A percentile compares a stretch with the other conserved stretches of the same genome.
Evolutionary conservation across 2,888 invertebrate species (phyloP).

Genomic region (Melitaea athalia): DNA sequence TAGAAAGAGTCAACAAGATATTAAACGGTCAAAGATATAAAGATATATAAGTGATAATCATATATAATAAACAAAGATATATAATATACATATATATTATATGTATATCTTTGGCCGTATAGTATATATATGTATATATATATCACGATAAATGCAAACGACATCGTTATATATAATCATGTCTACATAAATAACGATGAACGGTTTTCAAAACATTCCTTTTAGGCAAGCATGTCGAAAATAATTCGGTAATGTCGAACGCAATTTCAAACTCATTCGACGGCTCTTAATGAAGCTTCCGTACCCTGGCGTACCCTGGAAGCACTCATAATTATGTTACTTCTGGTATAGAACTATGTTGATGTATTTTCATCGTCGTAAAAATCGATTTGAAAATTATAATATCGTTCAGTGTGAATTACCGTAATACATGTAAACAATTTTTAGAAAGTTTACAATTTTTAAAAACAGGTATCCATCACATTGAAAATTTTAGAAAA

Average conservation of each 20-base stretch:
- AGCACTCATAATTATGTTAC: conserved; percentile 34
- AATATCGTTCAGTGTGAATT: neutral
- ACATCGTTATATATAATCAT: neutral
- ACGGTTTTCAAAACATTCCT: conserved; percentile 5
- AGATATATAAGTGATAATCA: no score
- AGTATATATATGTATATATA: no score
- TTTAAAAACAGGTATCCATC: neutral
- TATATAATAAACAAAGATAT: no score
- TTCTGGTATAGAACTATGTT: conserved; percentile 26
- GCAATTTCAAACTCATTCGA: conserved; percentile 38
- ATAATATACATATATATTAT: no score
- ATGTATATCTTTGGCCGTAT: no score
- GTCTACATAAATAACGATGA: neutral
- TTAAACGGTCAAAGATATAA: no score
- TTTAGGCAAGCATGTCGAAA: conserved; percentile 22
- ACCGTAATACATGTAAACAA: neutral
- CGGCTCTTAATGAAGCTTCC: conserved; percentile 35
- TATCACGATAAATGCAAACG: neutral
- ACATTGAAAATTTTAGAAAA: no score
- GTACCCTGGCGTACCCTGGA: conserved; percentile 31
- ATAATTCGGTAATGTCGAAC: conserved; percentile 30
- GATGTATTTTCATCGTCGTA: conserved; percentile 14
- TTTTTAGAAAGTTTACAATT: conserved; percentile 4
- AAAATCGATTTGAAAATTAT: neutral
- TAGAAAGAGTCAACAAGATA: no score